Evolutionary conservation across 2,113 vertebrate genomes (phyloP), one percentile per base, ranked within the genome.

Genomic region (Quiscalus mexicanus): DNA sequence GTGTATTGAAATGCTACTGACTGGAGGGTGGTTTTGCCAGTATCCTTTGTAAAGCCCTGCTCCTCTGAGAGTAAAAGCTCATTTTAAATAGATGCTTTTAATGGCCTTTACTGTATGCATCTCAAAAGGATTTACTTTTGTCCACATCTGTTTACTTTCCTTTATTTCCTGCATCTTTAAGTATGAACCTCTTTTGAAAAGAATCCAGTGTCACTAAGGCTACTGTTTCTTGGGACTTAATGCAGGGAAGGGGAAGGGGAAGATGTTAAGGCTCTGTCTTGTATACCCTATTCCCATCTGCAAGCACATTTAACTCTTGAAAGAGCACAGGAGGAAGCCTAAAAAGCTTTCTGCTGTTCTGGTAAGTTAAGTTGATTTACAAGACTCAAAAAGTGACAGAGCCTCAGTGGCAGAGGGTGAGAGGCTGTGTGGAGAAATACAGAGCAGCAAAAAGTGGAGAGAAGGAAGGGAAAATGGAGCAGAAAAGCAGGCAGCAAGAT

Each of bases 241-340:
- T 64, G 65, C 91, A 42, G 58, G n/a, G 65, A 93, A 42, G 58
- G n/a, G 49, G 31, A 50, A 90, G 59, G n/a, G 50, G 33, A 47
- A 90, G 50, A 20, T 80, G 33, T 39, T 78, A 39, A 75, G 16
- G 64, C 30, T 83, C 37, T 88, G 53, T 88, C 45, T 76, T 84
- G 47, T 67, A 67, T 30, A 52, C 18, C 28, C 59, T 42, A 41
- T 41, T 95, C 71, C 86, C 79, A 77, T 86, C 83, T 95, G 86
- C 86, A 67, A 83, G 22, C 55, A 64, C 64, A 59, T 93, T 93
- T 77, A 94, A 89, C 63, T 86, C 90, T 76, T 90, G 79, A 86
- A 79, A 70, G 79, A 89, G 68, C 96, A 89, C 86, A 74, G 83
- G 59, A 86, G 79, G 76, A 93, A 88, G 81, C 22, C 55, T 93